Conservation (phyloP, 2,888 invertebrate species). For the Oxyteleia sp. region DNA sequence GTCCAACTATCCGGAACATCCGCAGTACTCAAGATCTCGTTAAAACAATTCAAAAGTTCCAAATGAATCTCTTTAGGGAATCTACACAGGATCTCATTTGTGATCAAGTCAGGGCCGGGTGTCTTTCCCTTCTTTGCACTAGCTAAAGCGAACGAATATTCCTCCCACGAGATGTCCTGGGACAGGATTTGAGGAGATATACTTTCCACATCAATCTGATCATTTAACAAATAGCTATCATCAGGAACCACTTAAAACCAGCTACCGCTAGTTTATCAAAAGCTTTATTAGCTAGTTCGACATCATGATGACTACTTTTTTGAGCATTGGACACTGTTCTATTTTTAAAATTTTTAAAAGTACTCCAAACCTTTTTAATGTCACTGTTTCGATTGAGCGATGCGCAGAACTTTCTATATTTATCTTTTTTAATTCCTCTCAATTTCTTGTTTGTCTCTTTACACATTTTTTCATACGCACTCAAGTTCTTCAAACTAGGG, state of each 20-base stretch:
- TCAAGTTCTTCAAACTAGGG: too few relatives aligned
- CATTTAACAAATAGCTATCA: too few relatives aligned
- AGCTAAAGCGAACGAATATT: constrained; percentile 1
- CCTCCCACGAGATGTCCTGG: background rate
- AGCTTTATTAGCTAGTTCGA: constrained; percentile 15
- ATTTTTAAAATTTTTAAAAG: constrained; percentile 21
- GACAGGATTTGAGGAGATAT: background rate
- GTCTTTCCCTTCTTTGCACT: constrained; percentile 7
- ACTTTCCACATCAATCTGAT: too few relatives aligned
- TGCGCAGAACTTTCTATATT: constrained; percentile 7
- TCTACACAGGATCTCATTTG: constrained; percentile 12
- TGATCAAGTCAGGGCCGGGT: constrained; percentile 36
- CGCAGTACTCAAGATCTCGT: background rate
- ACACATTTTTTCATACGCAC: constrained; percentile 12
- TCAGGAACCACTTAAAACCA: too few relatives aligned
- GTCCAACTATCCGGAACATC: too few relatives aligned
- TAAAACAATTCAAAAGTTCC: constrained; percentile 11
- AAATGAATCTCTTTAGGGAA: background rate
- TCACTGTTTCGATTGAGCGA: background rate
- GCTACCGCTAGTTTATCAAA: constrained; percentile 17
- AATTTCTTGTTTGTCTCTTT: constrained; percentile 32
- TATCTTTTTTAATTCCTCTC: constrained; percentile 25
- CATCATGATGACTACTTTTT: background rate
- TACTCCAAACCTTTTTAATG: background rate
- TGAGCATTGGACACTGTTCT: background rate